Conservation (phyloP, 2,113 vertebrate genomes). For the Polypterus senegalus region DNA sequence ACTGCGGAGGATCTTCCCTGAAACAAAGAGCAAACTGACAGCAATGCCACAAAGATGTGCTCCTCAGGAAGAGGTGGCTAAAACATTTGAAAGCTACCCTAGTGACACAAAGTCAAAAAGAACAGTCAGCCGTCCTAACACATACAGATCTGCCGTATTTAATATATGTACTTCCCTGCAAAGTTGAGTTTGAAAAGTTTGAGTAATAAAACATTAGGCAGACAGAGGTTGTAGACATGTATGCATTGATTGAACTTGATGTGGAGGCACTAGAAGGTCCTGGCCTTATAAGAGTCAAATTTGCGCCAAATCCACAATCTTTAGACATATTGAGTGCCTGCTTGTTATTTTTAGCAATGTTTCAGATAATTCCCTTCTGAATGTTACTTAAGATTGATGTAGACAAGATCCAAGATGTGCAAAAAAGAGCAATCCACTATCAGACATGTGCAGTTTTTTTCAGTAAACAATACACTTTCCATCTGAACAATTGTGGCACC, state of each 20-base stretch:
- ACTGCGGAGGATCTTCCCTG: conserved; percentile 56
- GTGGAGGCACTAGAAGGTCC: conserved; percentile 35
- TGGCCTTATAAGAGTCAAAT: conserved; percentile 25
- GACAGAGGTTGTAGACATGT: conserved; percentile 16
- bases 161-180: conserved; percentile 52
- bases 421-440: conserved; percentile 36
- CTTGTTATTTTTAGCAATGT: conserved; percentile 18
- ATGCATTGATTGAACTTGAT: conserved; percentile 36
- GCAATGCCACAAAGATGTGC: conserved; percentile 81
- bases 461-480: conserved; percentile 29
- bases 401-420: conserved; percentile 30
- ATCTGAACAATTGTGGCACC: conserved; percentile 42
- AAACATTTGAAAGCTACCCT: conserved; percentile 72
- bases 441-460: conserved; percentile 37
- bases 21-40: conserved; percentile 79
- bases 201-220: conserved; percentile 43
- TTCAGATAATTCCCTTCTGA: conserved; percentile 22
- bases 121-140: conserved; percentile 69
- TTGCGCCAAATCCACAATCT: conserved; percentile 30
- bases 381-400: conserved; percentile 29
- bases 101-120: conserved; percentile 68
- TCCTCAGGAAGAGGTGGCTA: conserved; percentile 61
- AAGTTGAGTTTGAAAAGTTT: conserved; percentile 51
- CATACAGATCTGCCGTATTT: conserved; percentile 66
- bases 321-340: conserved; percentile 21